Percentiles rank a stretch among this genome's conserved stretches.
Evolutionary conservation across 2,113 vertebrate genomes (phyloP).

Genomic region (Hemibagrus wyckioides): DNA sequence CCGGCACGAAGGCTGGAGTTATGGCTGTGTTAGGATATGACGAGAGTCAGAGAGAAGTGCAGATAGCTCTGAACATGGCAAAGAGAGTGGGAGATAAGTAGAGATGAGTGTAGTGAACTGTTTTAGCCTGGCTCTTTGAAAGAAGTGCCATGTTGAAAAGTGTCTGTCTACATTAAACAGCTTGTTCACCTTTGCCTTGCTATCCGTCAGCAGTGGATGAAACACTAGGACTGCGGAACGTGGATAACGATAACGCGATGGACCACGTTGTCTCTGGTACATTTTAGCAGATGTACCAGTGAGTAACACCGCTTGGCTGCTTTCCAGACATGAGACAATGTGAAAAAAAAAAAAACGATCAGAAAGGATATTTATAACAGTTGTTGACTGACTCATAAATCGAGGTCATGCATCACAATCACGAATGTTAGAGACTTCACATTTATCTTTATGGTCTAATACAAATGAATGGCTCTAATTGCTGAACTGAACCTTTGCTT

Average conservation of each 20-base stretch:
- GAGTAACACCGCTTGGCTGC: constrained; percentile 16
- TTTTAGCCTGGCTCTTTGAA: constrained; percentile 31
- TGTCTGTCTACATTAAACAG: constrained; percentile 37
- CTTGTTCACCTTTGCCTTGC: neutral
- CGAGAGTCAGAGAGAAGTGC: neutral
- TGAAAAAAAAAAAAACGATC: constrained; percentile 1
- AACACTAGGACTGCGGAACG: neutral
- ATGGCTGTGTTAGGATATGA: neutral
- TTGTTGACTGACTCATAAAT: constrained; percentile 11
- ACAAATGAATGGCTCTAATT: neutral
- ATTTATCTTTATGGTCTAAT: neutral
- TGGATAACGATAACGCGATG: neutral
- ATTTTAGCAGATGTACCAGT: neutral
- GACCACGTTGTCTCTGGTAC: neutral
- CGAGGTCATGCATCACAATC: neutral
- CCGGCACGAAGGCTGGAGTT: constrained; percentile 57
- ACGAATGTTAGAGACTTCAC: neutral
- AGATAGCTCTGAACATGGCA: neutral
- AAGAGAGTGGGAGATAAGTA: constrained; percentile 44
- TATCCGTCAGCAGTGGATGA: constrained; percentile 4
- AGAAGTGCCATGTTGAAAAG: constrained; percentile 29
- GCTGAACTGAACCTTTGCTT: neutral
- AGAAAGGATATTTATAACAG: constrained; percentile 17
- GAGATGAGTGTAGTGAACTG: constrained; percentile 42
- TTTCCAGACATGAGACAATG: constrained; percentile 19